Evolutionary conservation across 1,140 invertebrate genomes (phyloP).

Genomic region (Aporrectodea caliginosa): DNA sequence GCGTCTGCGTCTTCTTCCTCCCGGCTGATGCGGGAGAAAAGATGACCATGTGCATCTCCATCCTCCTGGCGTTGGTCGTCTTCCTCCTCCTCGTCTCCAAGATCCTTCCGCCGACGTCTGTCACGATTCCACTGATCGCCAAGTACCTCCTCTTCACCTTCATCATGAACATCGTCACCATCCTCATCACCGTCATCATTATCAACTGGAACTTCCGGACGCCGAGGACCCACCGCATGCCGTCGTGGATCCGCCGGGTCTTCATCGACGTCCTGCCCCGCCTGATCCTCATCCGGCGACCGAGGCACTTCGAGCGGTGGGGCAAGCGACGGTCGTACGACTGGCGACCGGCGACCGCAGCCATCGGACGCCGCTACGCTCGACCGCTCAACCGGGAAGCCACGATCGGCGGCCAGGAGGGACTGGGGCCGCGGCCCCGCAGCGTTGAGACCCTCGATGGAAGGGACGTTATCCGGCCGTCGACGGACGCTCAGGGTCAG

Average conservation of each 20-base stretch:
- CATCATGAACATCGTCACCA: conserved; percentile 99
- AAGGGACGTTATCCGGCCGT: no score
- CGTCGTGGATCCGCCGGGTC: conserved; percentile 49
- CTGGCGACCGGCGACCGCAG: neutral
- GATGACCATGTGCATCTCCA: conserved; percentile 94
- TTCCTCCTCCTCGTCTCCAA: conserved; percentile 97
- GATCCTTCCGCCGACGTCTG: conserved; percentile 89
- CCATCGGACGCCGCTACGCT: neutral
- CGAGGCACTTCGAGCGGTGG: conserved; percentile 44
- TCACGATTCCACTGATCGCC: conserved; percentile 69
- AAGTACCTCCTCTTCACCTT: conserved; percentile 99
- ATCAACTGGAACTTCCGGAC: conserved; percentile 99
- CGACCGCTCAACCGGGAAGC: no score
- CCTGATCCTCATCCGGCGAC: conserved; percentile 51
- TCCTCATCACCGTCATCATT: conserved; percentile 96
- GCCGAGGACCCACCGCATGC: conserved; percentile 65
- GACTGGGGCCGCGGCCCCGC: no score
- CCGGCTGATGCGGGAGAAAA: conserved; percentile 70
- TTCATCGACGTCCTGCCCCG: conserved; percentile 52
- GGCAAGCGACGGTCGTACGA: conserved; percentile 61
- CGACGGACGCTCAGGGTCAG: no score
- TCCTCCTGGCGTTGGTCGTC: conserved; percentile 97
- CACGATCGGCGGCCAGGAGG: no score
- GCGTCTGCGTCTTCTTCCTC: conserved; percentile 95
- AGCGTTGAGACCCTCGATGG: neutral